Percentiles rank a stretch among this genome's conserved stretches.
Evolutionary conservation across 2,113 vertebrate genomes (phyloP).

Genomic region (Salvelinus fontinalis): DNA sequence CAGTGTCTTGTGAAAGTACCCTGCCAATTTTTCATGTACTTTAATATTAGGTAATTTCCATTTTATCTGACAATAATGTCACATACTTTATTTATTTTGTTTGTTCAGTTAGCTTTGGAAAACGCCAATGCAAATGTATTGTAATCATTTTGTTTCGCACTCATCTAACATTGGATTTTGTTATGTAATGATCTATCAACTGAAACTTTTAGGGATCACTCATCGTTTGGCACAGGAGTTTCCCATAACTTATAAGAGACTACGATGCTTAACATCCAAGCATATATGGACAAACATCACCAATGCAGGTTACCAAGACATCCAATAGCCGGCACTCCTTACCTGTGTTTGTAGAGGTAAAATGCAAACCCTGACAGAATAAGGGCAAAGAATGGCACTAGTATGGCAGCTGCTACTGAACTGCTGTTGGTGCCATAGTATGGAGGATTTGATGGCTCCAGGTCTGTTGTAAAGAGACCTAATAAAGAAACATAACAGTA

Average conservation of each 20-base stretch:
- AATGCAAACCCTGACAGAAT: slow-evolving; percentile 98
- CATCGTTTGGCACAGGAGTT: slow-evolving; percentile 52
- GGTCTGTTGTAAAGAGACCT: slow-evolving; percentile 82
- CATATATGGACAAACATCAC: not conserved
- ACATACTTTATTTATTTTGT: slow-evolving; percentile 30
- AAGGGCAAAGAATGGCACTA: slow-evolving; percentile 97
- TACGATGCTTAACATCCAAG: slow-evolving; percentile 20
- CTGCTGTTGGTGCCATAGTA: slow-evolving; percentile 88
- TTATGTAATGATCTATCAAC: not conserved
- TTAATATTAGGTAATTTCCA: slow-evolving; percentile 55
- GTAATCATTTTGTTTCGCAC: not conserved
- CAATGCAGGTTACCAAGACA: not conserved
- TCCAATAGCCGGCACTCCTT: slow-evolving; percentile 32
- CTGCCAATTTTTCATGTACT: slow-evolving; percentile 60
- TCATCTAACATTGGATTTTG: not conserved
- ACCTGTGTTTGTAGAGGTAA: slow-evolving; percentile 99
- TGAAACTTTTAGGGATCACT: slow-evolving; percentile 13
- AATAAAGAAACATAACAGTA: not conserved
- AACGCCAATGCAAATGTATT: slow-evolving; percentile 47
- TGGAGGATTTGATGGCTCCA: slow-evolving; percentile 83
- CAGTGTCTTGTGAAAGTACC: slow-evolving; percentile 77
- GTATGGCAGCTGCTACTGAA: slow-evolving; percentile 95
- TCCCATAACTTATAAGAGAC: slow-evolving; percentile 44
- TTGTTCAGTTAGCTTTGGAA: slow-evolving; percentile 34
- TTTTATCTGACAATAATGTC: slow-evolving; percentile 45